Evolutionary conservation across 1,140 invertebrate species (phyloP).

Genomic region (Chironomus striatipennis): DNA sequence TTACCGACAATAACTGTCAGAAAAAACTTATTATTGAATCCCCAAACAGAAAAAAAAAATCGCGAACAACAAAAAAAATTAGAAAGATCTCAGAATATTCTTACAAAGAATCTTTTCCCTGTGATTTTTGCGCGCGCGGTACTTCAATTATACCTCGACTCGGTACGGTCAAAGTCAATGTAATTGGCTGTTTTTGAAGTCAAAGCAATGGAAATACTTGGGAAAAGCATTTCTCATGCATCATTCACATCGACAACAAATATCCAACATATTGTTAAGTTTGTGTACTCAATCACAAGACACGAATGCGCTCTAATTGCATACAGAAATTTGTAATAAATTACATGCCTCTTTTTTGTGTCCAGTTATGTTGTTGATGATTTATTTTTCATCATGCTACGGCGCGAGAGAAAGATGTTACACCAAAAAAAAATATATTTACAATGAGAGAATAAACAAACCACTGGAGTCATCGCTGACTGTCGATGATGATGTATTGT

Average conservation of each 20-base stretch:
- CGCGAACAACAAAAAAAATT: neutral
- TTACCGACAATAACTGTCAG: too few relatives aligned
- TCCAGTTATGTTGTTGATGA: neutral
- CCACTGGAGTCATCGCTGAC: too few relatives aligned
- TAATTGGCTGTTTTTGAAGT: neutral
- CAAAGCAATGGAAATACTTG: neutral
- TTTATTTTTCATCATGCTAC: too few relatives aligned
- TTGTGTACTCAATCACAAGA: constrained; percentile 10
- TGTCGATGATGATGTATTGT: constrained; percentile 19
- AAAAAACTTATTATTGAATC: too few relatives aligned
- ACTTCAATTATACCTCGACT: neutral
- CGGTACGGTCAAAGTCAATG: constrained; percentile 1
- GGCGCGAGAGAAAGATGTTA: too few relatives aligned
- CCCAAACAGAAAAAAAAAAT: too few relatives aligned
- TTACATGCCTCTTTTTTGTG: neutral
- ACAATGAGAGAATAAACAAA: too few relatives aligned
- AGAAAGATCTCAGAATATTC: neutral
- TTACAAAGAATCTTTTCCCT: neutral
- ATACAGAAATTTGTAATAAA: constrained; percentile 9
- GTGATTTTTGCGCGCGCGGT: neutral
- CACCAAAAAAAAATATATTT: too few relatives aligned
- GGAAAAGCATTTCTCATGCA: constrained; percentile 12
- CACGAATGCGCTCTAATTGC: constrained; percentile 11
- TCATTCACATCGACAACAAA: constrained; percentile 7
- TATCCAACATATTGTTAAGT: neutral